Percentiles rank a stretch among this genome's conserved stretches.
Evolutionary conservation across 2,113 vertebrate species (phyloP).

Genomic region (Menura novaehollandiae): DNA sequence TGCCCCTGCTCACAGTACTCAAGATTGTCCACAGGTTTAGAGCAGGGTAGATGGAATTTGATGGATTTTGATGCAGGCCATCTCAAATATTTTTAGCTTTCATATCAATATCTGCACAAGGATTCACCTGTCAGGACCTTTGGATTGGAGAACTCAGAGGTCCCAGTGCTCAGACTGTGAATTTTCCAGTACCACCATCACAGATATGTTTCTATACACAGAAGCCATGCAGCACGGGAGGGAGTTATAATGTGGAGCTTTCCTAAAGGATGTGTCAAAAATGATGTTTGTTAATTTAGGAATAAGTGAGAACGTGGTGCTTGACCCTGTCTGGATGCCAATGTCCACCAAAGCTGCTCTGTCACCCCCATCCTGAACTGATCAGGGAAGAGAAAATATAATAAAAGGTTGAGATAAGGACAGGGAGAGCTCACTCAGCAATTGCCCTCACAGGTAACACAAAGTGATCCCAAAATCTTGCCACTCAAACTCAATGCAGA

Average conservation of each 20-base stretch:
- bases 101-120: neutral
- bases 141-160: neutral
- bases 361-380: neutral
- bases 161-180: neutral
- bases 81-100: neutral
- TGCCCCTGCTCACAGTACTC: neutral
- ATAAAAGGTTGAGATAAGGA: neutral
- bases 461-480: neutral
- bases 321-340: neutral
- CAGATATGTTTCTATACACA: neutral
- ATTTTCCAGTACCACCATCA: neutral
- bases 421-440: neutral
- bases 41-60: neutral
- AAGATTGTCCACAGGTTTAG: neutral
- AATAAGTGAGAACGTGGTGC: neutral
- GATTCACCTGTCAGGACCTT: neutral
- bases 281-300: neutral
- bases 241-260: neutral
- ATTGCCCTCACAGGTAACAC: neutral
- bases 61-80: neutral
- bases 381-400: neutral
- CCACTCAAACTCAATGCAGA: accelerated
- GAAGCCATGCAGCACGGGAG: neutral
- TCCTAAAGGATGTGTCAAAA: neutral
- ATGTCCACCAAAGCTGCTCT: neutral